These are phyloP conservation scores for Idaea aversata DNA, from an alignment of 2,888 invertebrate genomes.

Conservation along the genomic window DNA sequence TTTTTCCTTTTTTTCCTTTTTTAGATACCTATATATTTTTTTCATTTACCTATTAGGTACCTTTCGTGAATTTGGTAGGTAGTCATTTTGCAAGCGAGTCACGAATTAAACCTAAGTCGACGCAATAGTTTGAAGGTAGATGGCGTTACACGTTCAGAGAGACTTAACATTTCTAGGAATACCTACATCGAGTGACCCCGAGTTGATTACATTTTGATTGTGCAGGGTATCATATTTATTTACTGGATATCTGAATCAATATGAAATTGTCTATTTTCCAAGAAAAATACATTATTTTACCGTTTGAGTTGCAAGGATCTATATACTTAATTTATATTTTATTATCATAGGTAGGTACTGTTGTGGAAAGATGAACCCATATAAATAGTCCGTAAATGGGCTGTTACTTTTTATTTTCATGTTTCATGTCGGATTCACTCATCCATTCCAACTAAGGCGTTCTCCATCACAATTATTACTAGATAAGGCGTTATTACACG, in stretches of 20 bases:
- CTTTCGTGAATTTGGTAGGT: too few relatives aligned
- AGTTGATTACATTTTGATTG: neutral
- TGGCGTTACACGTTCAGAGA: slow-evolving; percentile 25
- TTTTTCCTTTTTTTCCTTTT: too few relatives aligned
- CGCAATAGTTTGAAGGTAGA: slow-evolving; percentile 19
- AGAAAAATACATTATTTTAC: too few relatives aligned
- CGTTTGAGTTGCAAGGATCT: too few relatives aligned
- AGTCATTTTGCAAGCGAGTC: too few relatives aligned
- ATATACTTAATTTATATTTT: too few relatives aligned
- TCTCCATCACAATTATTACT: neutral
- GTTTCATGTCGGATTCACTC: neutral
- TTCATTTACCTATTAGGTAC: too few relatives aligned
- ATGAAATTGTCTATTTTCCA: too few relatives aligned
- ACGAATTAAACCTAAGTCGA: too few relatives aligned
- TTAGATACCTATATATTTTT: too few relatives aligned
- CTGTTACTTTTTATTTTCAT: neutral
- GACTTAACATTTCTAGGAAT: neutral
- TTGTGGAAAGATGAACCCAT: neutral
- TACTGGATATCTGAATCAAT: neutral
- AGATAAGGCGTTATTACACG: neutral
- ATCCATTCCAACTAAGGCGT: neutral
- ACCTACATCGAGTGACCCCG: too few relatives aligned
- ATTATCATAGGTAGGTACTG: neutral
- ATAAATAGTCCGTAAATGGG: neutral
- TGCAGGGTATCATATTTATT: neutral